Evolutionary conservation across 2,888 invertebrate species (phyloP).

Genomic region (Scaptomyza polygonia): DNA sequence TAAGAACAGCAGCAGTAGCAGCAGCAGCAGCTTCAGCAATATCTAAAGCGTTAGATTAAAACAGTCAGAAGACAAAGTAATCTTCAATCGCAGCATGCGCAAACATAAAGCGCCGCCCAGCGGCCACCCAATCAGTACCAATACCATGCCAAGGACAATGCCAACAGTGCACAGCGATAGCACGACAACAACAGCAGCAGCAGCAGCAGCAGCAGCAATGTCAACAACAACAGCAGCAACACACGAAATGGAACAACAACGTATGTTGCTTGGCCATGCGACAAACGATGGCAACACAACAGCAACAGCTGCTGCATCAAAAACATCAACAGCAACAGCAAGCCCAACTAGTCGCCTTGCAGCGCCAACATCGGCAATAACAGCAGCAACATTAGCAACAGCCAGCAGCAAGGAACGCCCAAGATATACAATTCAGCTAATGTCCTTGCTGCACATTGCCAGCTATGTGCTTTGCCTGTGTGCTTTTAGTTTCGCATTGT

Average conservation of each 20-base stretch:
- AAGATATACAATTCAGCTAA: conserved; percentile 60
- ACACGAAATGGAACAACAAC: conserved; percentile 56
- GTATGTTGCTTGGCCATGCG: conserved; percentile 60
- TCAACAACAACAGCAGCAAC: conserved; percentile 30
- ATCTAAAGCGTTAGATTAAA: conserved; percentile 46
- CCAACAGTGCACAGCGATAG: conserved; percentile 49
- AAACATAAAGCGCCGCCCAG: conserved; percentile 75
- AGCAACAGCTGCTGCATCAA: conserved; percentile 30
- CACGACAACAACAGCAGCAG: conserved; percentile 25
- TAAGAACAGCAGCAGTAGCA: conserved; percentile 40
- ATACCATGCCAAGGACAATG: conserved; percentile 61
- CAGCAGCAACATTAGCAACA: conserved; percentile 40
- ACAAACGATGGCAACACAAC: conserved; percentile 26
- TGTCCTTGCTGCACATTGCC: conserved; percentile 82
- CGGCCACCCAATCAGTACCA: conserved; percentile 46
- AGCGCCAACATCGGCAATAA: conserved; percentile 32
- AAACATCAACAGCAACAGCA: conserved; percentile 36
- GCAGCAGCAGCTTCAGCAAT: conserved; percentile 24
- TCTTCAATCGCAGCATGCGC: conserved; percentile 72
- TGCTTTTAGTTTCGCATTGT: conserved; percentile 83
- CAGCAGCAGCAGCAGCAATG: conserved; percentile 18
- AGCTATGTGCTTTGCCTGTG: conserved; percentile 83
- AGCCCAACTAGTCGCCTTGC: conserved; percentile 52
- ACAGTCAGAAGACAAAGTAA: conserved; percentile 27
- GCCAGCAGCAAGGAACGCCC: conserved; percentile 54